Conservation (phyloP, 2,888 invertebrate species). For the Ichneumon xanthorius region DNA sequence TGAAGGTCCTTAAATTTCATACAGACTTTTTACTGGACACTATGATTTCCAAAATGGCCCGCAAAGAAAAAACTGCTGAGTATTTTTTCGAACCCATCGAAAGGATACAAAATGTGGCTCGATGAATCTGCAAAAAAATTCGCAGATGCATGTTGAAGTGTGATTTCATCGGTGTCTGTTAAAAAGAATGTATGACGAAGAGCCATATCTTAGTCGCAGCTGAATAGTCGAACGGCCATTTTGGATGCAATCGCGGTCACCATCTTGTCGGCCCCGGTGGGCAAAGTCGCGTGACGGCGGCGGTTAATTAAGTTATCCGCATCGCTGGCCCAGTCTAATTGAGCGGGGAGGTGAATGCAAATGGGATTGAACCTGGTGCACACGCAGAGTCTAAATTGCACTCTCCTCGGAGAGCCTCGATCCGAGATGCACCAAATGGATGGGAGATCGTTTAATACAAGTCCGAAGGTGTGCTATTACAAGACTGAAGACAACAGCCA, state of each 20-base stretch:
- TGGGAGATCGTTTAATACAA: slow-evolving; percentile 23
- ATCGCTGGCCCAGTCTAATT: slow-evolving; percentile 30
- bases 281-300: slow-evolving; percentile 40
- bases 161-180: not conserved
- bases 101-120: not conserved
- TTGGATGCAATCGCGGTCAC: not conserved
- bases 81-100: not conserved
- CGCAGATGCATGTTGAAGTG: not conserved
- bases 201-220: not conserved
- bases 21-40: too few species aligned
- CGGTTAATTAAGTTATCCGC: slow-evolving; percentile 53
- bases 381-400: slow-evolving; percentile 22
- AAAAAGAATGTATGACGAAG: not conserved
- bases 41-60: not conserved
- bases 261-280: slow-evolving; percentile 18
- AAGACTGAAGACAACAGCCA: slow-evolving; percentile 3
- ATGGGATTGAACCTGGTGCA: slow-evolving; percentile 26
- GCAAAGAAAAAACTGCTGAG: not conserved
- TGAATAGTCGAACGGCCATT: slow-evolving; percentile 5
- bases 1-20: too few species aligned
- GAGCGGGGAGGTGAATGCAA: slow-evolving; percentile 41
- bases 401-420: not conserved
- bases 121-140: not conserved
- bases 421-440: not conserved
- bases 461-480: slow-evolving; percentile 39